phyloP scores from a whole-genome alignment of 2,888 invertebrate species.

The Dicycla oo region DNA sequence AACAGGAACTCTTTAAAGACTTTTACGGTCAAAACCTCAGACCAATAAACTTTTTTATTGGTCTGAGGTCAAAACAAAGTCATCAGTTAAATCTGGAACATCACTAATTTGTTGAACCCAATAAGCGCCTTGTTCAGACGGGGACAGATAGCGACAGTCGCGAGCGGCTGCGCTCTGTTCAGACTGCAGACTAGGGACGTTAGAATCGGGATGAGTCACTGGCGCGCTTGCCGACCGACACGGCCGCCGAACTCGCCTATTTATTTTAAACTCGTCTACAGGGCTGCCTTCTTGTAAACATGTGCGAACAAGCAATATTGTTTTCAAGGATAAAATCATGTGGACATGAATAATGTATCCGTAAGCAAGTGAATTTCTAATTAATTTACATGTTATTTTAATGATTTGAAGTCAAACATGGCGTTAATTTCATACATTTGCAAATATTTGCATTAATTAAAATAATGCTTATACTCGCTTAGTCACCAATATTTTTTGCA shows the following conservation, averaged over 20 bases:
- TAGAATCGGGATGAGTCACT: constrained; percentile 75
- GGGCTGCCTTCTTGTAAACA: constrained; percentile 56
- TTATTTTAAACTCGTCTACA: constrained; percentile 74
- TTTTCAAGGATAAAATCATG: constrained; percentile 44
- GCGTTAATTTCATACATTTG: constrained; percentile 19
- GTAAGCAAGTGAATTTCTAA: constrained; percentile 14
- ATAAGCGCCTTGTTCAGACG: constrained; percentile 6
- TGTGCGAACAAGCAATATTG: constrained; percentile 34
- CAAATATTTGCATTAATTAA: constrained; percentile 31
- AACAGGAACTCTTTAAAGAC: neutral
- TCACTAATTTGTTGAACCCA: neutral
- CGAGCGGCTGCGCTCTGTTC: constrained; percentile 31
- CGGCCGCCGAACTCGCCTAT: constrained; percentile 76
- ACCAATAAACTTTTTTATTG: too few species aligned
- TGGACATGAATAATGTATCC: constrained; percentile 30
- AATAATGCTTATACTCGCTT: constrained; percentile 2
- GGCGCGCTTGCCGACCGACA: constrained; percentile 60
- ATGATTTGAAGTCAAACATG: constrained; percentile 19
- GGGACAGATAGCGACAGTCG: constrained; percentile 22
- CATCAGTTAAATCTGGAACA: constrained; percentile 9
- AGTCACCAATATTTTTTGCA: constrained; percentile 35
- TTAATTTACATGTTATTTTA: constrained; percentile 27
- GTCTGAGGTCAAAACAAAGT: constrained; percentile 5
- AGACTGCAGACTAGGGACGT: constrained; percentile 45
- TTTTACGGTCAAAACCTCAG: too few species aligned